These are phyloP conservation scores for Anguilla rostrata DNA, from an alignment of 2,113 vertebrate genomes.

Conservation along the genomic window DNA sequence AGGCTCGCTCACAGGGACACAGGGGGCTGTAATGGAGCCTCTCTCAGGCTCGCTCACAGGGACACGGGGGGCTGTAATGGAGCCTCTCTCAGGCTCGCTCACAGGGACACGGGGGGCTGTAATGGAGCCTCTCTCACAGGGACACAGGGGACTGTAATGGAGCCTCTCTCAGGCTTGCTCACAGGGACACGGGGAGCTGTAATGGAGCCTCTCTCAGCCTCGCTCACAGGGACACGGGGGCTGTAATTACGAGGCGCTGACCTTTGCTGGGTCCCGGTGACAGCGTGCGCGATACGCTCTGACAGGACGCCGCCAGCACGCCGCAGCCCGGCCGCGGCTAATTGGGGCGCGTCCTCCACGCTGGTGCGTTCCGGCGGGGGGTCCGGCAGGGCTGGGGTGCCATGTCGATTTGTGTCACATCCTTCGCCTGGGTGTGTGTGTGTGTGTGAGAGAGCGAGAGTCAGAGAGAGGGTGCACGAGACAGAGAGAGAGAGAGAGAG, in stretches of 20 bases:
- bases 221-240: too few species aligned
- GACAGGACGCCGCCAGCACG: slow-evolving; percentile 54
- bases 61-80: too few species aligned
- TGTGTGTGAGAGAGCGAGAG: slow-evolving; percentile 5
- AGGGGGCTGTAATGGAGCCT: too few species aligned
- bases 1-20: too few species aligned
- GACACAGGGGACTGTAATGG: too few species aligned
- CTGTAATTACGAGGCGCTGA: slow-evolving; percentile 71
- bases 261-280: slow-evolving; percentile 64
- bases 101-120: too few species aligned
- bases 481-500: background rate
- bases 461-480: too few species aligned
- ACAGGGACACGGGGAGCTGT: too few species aligned
- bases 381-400: slow-evolving; percentile 22
- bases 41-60: too few species aligned
- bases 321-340: slow-evolving; percentile 52
- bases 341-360: slow-evolving; percentile 66
- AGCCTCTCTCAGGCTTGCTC: slow-evolving; percentile 37
- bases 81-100: too few species aligned
- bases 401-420: slow-evolving; percentile 13
- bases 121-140: background rate
- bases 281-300: slow-evolving; percentile 67
- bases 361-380: slow-evolving; percentile 29
- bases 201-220: too few species aligned
- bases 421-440: slow-evolving; percentile 4